These are phyloP conservation scores for Caenorhabditis sp. DNA, from an alignment of 2,888 invertebrate genomes.

Conservation along the genomic window DNA sequence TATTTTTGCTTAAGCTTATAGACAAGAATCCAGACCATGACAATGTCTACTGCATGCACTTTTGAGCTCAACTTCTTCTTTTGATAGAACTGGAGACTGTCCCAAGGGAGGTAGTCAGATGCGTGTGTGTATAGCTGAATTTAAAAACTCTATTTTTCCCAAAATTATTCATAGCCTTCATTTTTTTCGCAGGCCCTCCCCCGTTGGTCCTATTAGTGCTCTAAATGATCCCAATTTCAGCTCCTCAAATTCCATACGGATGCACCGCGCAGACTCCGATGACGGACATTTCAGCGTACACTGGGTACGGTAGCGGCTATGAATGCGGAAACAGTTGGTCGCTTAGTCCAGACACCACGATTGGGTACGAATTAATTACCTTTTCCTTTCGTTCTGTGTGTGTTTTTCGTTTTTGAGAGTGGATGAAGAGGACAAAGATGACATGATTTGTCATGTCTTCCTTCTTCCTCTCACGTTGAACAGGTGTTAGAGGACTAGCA, in stretches of 20 bases:
- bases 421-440: conserved; percentile 25
- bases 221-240: conserved; percentile 23
- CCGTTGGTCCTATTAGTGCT: not conserved
- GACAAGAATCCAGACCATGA: too few relatives aligned
- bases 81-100: too few relatives aligned
- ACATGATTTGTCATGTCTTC: conserved; percentile 15
- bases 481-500: conserved; percentile 8
- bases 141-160: too few relatives aligned
- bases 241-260: conserved; percentile 62
- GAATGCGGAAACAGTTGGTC: conserved; percentile 78
- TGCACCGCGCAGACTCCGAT: conserved; percentile 68
- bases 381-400: conserved; percentile 28
- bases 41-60: too few relatives aligned
- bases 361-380: conserved; percentile 59
- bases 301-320: conserved; percentile 75
- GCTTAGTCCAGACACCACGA: conserved; percentile 70
- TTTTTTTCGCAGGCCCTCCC: not conserved
- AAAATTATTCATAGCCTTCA: too few relatives aligned
- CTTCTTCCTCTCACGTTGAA: conserved; percentile 6
- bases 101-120: too few relatives aligned
- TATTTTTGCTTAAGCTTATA: too few relatives aligned
- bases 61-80: too few relatives aligned
- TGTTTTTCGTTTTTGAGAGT: conserved; percentile 4
- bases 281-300: conserved; percentile 72
- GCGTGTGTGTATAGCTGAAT: too few relatives aligned